Evolutionary conservation across 2,888 invertebrate species (phyloP).

Genomic region (Aelia acuminata): DNA sequence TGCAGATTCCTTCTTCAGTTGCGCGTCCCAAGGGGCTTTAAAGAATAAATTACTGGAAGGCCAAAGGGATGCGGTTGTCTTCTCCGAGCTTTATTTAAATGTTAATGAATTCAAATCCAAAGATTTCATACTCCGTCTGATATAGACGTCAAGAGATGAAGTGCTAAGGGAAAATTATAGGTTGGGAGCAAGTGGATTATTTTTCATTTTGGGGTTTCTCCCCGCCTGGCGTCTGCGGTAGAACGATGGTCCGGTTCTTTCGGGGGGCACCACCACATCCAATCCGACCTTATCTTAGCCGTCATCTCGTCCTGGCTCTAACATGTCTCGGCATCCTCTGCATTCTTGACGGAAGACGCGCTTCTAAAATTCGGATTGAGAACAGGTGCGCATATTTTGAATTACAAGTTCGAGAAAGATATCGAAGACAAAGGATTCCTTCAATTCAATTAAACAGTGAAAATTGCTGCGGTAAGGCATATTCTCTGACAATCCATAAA

Average conservation of each 20-base stretch:
- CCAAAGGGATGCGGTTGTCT: not conserved
- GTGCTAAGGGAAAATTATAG: slow-evolving; percentile 59
- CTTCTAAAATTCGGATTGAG: slow-evolving; percentile 24
- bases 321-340: slow-evolving; percentile 10
- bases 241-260: not conserved
- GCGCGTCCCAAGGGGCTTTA: slow-evolving; percentile 28
- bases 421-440: not conserved
- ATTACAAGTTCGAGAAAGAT: not conserved
- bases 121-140: slow-evolving; percentile 54
- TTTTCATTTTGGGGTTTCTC: slow-evolving; percentile 54
- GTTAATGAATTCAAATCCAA: slow-evolving; percentile 58
- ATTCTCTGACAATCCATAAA: too few species aligned
- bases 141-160: slow-evolving; percentile 57
- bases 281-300: slow-evolving; percentile 11
- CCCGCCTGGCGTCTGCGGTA: not conserved
- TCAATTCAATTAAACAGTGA: not conserved
- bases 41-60: slow-evolving; percentile 53
- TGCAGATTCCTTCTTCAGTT: not conserved
- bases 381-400: not conserved
- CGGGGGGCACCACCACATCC: slow-evolving; percentile 35
- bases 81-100: slow-evolving; percentile 51
- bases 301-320: not conserved
- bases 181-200: slow-evolving; percentile 56
- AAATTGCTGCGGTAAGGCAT: too few species aligned
- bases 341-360: slow-evolving; percentile 6